Evolutionary conservation across 2,797 vertebrate genomes (phyloP), one percentile per base, ranked within the genome.

Genomic region (Graptemys geographica): DNA sequence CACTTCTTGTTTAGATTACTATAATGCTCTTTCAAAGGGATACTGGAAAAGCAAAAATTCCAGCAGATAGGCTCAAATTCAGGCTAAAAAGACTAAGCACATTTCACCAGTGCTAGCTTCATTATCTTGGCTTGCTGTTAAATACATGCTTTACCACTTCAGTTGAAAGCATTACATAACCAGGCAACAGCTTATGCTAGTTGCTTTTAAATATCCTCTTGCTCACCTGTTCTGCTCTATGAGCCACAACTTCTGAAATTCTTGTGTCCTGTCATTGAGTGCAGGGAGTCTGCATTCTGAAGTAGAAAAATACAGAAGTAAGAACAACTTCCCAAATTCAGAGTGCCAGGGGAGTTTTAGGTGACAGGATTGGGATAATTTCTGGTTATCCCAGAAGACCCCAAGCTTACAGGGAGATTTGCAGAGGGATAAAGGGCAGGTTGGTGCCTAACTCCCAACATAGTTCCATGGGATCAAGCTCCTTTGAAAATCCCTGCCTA

Each of bases 21-120:
- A 76, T 9, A 15, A 4, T 4, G 9, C 11, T 44, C 31, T 80
- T 76, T 41, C 65, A n/a, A 6, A 72, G 69, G 1, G 0, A 62
- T 23, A 13, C 21, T 44, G 79, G 84, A 19, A 44, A 84, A 88
- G 37, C 9, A 37, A 81, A 13, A n/a, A 33, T 62, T 83, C 18
- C 79, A 27, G 21, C 16, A 41, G 28, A 51, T 37, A 5, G 18
- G 11, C 74, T 88, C 11, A 28, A 31, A 31, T 53, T 25, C n/a
- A 4, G 52, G 3, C 18, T 27, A 15, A 55, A 52, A 57, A 44
- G 47, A 41, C 1, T 0, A 15, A 72, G n/a, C 11, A 1, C 44
- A 41, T 55, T 55, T 21, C 81, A 59, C 25, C 37, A 47, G n/a
- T n/a, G n/a, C 69, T 69, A 18, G 37, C 49, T 9, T 55, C 51